Percentiles rank a stretch among this genome's conserved stretches.
Evolutionary conservation across 2,888 invertebrate species (phyloP).

Genomic region (Rhingia rostrata): DNA sequence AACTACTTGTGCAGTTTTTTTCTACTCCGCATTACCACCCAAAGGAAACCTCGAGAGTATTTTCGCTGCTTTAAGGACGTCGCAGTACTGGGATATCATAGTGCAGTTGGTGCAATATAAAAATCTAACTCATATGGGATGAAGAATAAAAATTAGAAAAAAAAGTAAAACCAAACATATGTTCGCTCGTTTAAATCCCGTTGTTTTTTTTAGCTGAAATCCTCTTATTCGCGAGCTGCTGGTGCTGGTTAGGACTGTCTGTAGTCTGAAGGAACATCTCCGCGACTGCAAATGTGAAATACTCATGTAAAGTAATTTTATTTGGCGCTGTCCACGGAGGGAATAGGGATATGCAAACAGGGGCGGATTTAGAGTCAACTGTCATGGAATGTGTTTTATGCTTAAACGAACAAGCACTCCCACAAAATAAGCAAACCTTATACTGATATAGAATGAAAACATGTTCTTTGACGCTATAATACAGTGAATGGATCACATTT

Average conservation of each 20-base stretch:
- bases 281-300: slow-evolving; percentile 46
- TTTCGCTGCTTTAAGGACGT: slow-evolving; percentile 44
- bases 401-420: too few relatives aligned
- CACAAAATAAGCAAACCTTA: too few relatives aligned
- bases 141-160: slow-evolving; percentile 26
- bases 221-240: slow-evolving; percentile 1
- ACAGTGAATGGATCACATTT: too few relatives aligned
- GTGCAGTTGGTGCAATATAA: slow-evolving; percentile 4
- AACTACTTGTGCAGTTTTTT: slow-evolving; percentile 64
- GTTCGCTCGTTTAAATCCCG: slow-evolving; percentile 61
- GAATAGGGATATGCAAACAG: neutral
- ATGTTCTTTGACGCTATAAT: too few relatives aligned
- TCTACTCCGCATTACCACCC: neutral
- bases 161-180: slow-evolving; percentile 50
- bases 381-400: too few relatives aligned
- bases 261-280: slow-evolving; percentile 40
- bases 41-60: slow-evolving; percentile 39
- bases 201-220: slow-evolving; percentile 45
- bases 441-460: too few relatives aligned
- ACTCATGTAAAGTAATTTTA: slow-evolving; percentile 40
- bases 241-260: neutral
- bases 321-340: neutral
- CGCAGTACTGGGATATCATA: slow-evolving; percentile 18
- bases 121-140: slow-evolving; percentile 53
- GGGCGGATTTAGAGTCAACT: slow-evolving; percentile 22